These are phyloP conservation scores for Eilema sororculum DNA, from an alignment of 2,888 invertebrate genomes.

Conservation along the genomic window DNA sequence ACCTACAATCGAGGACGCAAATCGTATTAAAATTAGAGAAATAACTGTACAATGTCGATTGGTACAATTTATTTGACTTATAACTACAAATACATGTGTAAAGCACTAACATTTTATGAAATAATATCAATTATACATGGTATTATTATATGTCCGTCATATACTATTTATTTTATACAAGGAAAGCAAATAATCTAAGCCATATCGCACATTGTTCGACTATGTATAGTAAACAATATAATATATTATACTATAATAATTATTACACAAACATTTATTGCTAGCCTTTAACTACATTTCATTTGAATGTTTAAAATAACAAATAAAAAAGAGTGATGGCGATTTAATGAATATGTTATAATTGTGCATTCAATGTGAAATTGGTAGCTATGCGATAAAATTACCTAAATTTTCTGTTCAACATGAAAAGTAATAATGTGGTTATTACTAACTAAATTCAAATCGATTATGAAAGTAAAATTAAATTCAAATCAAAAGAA, in stretches of 20 bases:
- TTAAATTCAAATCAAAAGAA: not conserved
- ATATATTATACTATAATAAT: slow-evolving; percentile 43
- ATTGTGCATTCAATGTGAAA: slow-evolving; percentile 43
- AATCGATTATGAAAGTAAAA: not conserved
- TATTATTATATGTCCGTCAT: slow-evolving; percentile 44
- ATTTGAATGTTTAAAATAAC: slow-evolving; percentile 33
- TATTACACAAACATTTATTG: slow-evolving; percentile 47
- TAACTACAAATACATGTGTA: slow-evolving; percentile 75
- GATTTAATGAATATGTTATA: slow-evolving; percentile 38
- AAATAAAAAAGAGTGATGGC: slow-evolving; percentile 36
- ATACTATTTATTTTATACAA: slow-evolving; percentile 38
- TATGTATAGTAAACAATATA: no score
- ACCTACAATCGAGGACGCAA: no score
- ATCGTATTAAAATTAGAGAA: slow-evolving; percentile 8
- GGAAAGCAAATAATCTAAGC: slow-evolving; percentile 48
- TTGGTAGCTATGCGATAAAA: slow-evolving; percentile 24
- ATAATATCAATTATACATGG: slow-evolving; percentile 48
- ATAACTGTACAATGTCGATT: slow-evolving; percentile 56
- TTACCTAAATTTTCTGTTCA: slow-evolving; percentile 25
- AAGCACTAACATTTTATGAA: slow-evolving; percentile 54
- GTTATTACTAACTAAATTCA: no score
- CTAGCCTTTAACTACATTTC: slow-evolving; percentile 46
- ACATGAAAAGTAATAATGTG: not conserved
- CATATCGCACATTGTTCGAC: slow-evolving; percentile 44
- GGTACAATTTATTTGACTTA: slow-evolving; percentile 81